A percentile compares a stretch with the other conserved stretches of the same genome.
phyloP scores from a whole-genome alignment of 2,888 invertebrate species.

The Eugnorisma glareosa region DNA sequence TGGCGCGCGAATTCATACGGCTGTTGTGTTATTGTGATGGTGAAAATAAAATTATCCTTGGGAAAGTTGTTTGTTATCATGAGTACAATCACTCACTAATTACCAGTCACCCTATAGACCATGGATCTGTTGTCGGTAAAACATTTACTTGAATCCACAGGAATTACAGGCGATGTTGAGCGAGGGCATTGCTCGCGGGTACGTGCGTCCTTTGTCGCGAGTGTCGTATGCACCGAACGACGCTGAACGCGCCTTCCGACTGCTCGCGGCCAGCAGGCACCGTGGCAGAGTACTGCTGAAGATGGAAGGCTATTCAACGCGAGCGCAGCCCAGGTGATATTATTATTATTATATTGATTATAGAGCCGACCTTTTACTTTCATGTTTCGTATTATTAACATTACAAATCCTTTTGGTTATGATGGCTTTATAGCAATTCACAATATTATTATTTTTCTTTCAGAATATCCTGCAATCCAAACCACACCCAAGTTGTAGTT shows the following conservation, averaged over 20 bases:
- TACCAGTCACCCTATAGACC: no score
- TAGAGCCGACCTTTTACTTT: background rate
- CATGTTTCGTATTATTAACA: background rate
- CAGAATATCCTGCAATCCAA: slow-evolving; percentile 62
- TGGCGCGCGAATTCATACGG: no score
- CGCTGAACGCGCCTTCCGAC: slow-evolving; percentile 72
- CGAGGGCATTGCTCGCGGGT: slow-evolving; percentile 78
- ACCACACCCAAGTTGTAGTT: slow-evolving; percentile 65
- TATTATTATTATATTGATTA: background rate
- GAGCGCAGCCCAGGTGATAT: slow-evolving; percentile 68
- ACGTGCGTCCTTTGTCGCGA: slow-evolving; percentile 76
- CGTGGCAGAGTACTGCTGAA: slow-evolving; percentile 79
- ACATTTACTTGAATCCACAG: slow-evolving; percentile 59
- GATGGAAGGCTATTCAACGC: slow-evolving; percentile 54
- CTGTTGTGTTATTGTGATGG: no score
- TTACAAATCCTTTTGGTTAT: background rate
- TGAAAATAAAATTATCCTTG: no score
- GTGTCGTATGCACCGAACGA: background rate
- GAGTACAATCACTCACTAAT: no score
- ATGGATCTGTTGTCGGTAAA: background rate
- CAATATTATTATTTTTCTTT: slow-evolving; percentile 7
- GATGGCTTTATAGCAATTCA: background rate
- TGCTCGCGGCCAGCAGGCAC: slow-evolving; percentile 77
- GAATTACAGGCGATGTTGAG: slow-evolving; percentile 73
- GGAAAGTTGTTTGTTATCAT: no score